Conservation (phyloP, 2,797 vertebrate genomes). For the Pipistrellus kuhlii region DNA sequence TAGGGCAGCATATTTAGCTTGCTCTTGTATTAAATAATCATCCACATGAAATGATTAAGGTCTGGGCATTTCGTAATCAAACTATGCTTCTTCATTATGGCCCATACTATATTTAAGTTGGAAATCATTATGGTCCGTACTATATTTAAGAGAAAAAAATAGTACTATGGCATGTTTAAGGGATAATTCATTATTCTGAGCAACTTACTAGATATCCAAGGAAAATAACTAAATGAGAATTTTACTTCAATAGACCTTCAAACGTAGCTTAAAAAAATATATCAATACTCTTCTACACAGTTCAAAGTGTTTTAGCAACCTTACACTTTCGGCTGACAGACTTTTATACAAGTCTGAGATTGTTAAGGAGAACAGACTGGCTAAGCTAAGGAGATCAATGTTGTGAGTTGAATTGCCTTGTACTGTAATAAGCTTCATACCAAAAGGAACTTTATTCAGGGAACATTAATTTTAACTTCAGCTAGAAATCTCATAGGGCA, state of each 20-base stretch:
- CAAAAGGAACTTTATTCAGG: neutral
- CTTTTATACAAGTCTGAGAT: neutral
- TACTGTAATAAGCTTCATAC: neutral
- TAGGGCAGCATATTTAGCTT: neutral
- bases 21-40: neutral
- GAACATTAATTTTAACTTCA: neutral
- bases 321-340: neutral
- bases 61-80: neutral
- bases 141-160: slow-evolving; percentile 4
- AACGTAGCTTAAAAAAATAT: neutral
- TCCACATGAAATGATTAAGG: neutral
- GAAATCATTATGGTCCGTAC: neutral
- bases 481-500: neutral
- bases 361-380: slow-evolving; percentile 8
- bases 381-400: neutral
- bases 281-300: neutral
- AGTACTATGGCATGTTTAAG: neutral
- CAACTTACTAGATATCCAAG: neutral
- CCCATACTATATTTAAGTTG: neutral
- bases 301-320: neutral
- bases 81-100: neutral
- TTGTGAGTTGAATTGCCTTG: neutral
- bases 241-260: slow-evolving; percentile 2
- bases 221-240: neutral
- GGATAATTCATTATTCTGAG: neutral